Conservation (phyloP, 2,888 invertebrate genomes). For the Reticulitermes lucifugus region DNA sequence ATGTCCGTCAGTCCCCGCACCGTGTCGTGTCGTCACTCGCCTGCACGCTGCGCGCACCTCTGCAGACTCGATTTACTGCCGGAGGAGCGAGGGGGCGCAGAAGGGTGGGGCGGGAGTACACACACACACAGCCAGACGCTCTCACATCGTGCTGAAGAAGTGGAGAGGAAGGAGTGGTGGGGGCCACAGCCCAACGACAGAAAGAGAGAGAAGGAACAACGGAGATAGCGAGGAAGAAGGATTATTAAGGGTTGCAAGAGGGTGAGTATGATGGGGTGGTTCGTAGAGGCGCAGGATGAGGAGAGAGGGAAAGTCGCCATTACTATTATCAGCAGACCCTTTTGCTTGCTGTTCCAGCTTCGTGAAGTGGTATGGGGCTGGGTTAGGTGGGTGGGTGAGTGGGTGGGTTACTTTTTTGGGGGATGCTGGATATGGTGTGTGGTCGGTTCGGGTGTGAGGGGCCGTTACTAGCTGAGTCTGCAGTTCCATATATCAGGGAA, state of each 20-base stretch:
- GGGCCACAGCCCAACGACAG: not conserved
- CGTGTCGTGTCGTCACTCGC: not conserved
- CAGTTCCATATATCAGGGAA: slow-evolving; percentile 50
- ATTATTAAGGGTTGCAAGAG: slow-evolving; percentile 42
- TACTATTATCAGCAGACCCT: slow-evolving; percentile 48
- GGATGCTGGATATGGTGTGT: slow-evolving; percentile 29
- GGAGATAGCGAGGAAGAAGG: slow-evolving; percentile 31
- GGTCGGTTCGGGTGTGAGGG: slow-evolving; percentile 6
- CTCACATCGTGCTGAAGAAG: slow-evolving; percentile 4
- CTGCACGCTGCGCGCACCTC: not conserved
- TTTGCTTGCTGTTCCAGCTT: slow-evolving; percentile 32
- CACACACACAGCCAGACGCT: not conserved
- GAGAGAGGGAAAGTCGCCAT: slow-evolving; percentile 46
- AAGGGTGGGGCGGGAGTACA: not conserved
- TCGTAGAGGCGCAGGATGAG: not conserved
- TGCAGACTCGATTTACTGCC: slow-evolving; percentile 22
- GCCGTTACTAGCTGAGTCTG: slow-evolving; percentile 46
- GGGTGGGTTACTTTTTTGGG: not conserved
- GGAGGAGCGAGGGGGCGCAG: slow-evolving; percentile 18
- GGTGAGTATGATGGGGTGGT: slow-evolving; percentile 37
- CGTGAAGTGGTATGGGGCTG: slow-evolving; percentile 9
- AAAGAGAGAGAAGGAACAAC: slow-evolving; percentile 31
- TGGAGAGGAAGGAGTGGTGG: not conserved
- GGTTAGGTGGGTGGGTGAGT: slow-evolving; percentile 24
- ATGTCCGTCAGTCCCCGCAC: not conserved